A percentile compares a stretch with the other conserved stretches of the same genome.
These are phyloP conservation scores for Vicugna pacos DNA, from an alignment of 2,113 vertebrate genomes.

Conservation along the genomic window DNA sequence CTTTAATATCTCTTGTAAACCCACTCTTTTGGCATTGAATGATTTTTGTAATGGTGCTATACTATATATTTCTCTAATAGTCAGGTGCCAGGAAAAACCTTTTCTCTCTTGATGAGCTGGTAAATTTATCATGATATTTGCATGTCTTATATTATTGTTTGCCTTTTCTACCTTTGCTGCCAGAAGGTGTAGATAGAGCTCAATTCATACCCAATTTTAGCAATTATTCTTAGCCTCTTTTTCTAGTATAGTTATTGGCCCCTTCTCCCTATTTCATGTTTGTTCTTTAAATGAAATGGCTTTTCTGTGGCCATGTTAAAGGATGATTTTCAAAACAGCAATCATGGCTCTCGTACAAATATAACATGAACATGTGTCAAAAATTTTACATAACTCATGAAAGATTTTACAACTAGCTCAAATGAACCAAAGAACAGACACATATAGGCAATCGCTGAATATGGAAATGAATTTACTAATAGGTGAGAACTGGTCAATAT, in stretches of 20 bases:
- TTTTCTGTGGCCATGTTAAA: conserved; percentile 5
- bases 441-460: neutral
- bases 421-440: conserved; percentile 7
- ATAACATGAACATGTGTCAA: neutral
- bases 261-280: neutral
- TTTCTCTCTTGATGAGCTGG: neutral
- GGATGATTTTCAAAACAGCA: neutral
- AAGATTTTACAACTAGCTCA: conserved; percentile 1
- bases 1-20: neutral
- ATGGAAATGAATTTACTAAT: conserved; percentile 24
- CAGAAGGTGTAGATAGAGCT: neutral
- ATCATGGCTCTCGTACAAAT: neutral
- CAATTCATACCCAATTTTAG: conserved; percentile 40
- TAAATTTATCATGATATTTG: neutral
- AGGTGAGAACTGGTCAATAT: neutral
- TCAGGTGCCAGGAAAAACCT: conserved; percentile 5
- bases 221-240: neutral
- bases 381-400: neutral
- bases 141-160: neutral
- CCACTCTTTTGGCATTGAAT: neutral
- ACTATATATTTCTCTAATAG: neutral
- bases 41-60: conserved; percentile 4
- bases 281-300: conserved; percentile 55
- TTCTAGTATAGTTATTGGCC: neutral
- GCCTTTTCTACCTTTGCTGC: neutral